Evolutionary conservation across 2,888 invertebrate species (phyloP), one percentile per base, ranked within the genome.

Genomic region (Eupeodes luniger): DNA sequence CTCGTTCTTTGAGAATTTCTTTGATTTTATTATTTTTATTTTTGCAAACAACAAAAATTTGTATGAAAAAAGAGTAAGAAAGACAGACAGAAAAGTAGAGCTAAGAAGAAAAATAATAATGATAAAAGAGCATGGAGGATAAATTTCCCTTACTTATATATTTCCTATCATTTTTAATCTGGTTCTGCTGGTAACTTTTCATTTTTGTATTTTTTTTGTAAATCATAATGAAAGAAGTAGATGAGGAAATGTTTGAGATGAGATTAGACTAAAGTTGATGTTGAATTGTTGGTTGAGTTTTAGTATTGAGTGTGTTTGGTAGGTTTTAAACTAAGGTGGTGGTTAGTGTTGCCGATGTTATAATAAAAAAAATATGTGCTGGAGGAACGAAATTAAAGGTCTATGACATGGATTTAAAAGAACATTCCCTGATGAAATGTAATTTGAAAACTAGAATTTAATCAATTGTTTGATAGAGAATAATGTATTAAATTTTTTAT

Each of bases 91-190:
- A 6, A 1, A 11, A 14, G 16, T 19, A 1, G 19, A 47, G 14
- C 14, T 47, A 27, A 66, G 14, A 66, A 40, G 5, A 40, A 66
- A 66, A 66, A 44, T 62, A 44, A 55, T 59, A 59, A 66, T 59
- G 72, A 81, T 62, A 81, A 77, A 85, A 81, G 85, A 81, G 81
- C 66, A 66, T 53, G 64, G 66, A 69, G 62, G 67, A 82, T 78
- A 19, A 34, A 78, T 40, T 59, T 6, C 57, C 4, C 16, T n/a
- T 16, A 64, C 12, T 34, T 12, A 14, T 34, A 34, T 59, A 64
- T 53, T 77, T 72, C 40, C 40, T 59, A 59, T 77, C 70, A 51
- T 62, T 53, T 80, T 79, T 57, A 62, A 79, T 75, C 79, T 85
- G 49, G 19, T 77, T 78, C 16, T 62, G 62, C 16, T 34, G 66